Conservation (phyloP, 23 tunicate genomes). For the Phallusia fumigata region DNA sequence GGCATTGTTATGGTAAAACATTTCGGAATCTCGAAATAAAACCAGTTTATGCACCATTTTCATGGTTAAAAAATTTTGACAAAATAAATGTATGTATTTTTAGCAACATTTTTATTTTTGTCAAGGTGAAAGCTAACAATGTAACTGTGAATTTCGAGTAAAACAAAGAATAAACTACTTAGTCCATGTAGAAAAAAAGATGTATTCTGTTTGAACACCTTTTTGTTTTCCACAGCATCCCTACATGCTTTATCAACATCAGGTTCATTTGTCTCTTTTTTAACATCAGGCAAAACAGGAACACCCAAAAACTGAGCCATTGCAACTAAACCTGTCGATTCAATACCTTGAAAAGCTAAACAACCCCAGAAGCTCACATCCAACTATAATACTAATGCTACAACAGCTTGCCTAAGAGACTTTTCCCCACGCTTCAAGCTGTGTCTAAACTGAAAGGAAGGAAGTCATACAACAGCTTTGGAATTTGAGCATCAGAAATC, state of each 20-base stretch:
- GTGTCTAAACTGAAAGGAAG: not conserved
- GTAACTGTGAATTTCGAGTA: too few species aligned
- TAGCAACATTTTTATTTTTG: too few species aligned
- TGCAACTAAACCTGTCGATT: not conserved
- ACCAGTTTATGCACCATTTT: too few species aligned
- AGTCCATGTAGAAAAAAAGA: too few species aligned
- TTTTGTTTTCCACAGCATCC: not conserved
- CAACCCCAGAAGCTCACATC: not conserved
- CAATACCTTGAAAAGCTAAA: not conserved
- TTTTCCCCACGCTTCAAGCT: not conserved
- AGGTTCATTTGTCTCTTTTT: constrained; percentile 16
- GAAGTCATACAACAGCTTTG: not conserved
- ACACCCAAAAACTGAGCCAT: constrained; percentile 21
- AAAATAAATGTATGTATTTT: too few species aligned
- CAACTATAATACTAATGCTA: not conserved
- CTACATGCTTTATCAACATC: constrained; percentile 16
- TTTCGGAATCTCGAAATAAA: too few species aligned
- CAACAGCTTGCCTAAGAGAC: not conserved
- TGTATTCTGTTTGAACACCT: too few species aligned
- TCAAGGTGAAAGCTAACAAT: too few species aligned
- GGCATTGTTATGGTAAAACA: too few species aligned
- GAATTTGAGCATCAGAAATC: too few species aligned
- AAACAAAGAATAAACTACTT: too few species aligned
- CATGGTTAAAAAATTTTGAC: too few species aligned
- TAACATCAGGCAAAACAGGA: constrained; percentile 23